Evolutionary conservation across 2,888 invertebrate species (phyloP).

Genomic region (Stegana nigrithorax): DNA sequence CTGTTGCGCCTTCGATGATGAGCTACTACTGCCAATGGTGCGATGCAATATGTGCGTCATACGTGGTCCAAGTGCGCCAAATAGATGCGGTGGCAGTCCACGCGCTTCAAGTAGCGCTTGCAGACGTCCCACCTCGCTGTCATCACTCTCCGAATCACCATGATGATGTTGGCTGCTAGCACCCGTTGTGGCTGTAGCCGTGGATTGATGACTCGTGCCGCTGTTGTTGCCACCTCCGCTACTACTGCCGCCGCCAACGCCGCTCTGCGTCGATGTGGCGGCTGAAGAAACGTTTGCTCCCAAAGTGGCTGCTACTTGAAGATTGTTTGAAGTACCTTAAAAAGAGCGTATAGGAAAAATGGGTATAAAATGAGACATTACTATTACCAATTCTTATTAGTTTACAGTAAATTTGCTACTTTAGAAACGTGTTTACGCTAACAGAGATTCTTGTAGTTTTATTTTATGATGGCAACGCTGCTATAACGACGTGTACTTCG

Average conservation of each 20-base stretch:
- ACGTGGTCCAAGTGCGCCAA: conserved; percentile 93
- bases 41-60: conserved; percentile 96
- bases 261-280: conserved; percentile 32
- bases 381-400: conserved; percentile 1
- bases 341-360: conserved; percentile 10
- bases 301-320: conserved; percentile 53
- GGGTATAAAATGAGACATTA: too few relatives aligned
- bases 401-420: too few relatives aligned
- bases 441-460: too few relatives aligned
- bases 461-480: too few relatives aligned
- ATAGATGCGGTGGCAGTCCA: conserved; percentile 95
- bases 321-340: conserved; percentile 45
- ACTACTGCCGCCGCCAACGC: conserved; percentile 26
- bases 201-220: conserved; percentile 48
- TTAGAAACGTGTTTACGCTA: too few relatives aligned
- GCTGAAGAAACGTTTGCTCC: conserved; percentile 45
- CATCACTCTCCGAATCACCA: conserved; percentile 83
- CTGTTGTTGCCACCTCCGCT: conserved; percentile 43
- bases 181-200: too few relatives aligned
- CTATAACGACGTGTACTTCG: too few relatives aligned
- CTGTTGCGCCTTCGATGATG: conserved; percentile 92
- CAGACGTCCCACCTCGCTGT: conserved; percentile 94
- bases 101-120: conserved; percentile 95
- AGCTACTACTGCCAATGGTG: conserved; percentile 88
- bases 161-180: conserved; percentile 37